A percentile compares a stretch with the other conserved stretches of the same genome.
phyloP scores from a whole-genome alignment of 1,140 invertebrate species.

The Pseudomyrmex flavicornis region DNA sequence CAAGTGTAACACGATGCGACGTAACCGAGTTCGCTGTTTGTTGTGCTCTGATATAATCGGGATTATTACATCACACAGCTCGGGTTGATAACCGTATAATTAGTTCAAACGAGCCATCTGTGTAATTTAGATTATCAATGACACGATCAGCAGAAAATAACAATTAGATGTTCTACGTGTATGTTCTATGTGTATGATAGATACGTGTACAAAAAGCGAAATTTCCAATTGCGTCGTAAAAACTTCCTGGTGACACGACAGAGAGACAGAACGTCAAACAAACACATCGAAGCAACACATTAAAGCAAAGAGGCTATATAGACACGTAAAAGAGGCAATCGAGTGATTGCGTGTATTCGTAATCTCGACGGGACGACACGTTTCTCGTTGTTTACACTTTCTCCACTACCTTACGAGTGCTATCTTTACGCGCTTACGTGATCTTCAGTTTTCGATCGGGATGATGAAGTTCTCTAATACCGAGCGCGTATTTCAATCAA shows the following conservation, averaged over 20 bases:
- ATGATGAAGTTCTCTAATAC: constrained; percentile 5
- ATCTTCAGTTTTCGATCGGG: constrained; percentile 33
- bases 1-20: constrained; percentile 25
- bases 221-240: no score
- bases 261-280: no score
- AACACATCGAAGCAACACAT: background rate
- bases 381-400: constrained; percentile 42
- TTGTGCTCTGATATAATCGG: background rate
- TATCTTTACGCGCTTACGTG: background rate
- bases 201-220: no score
- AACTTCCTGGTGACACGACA: no score
- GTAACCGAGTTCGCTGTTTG: background rate
- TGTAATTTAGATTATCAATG: no score
- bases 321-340: background rate
- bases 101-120: no score
- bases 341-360: constrained; percentile 25
- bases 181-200: no score
- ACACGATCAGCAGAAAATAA: no score
- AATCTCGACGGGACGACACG: constrained; percentile 26
- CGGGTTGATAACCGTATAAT: no score
- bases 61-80: background rate
- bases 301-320: background rate
- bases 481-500: constrained; percentile 23
- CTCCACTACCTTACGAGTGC: constrained; percentile 28
- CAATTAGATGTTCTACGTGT: no score